Percentiles rank a stretch among this genome's conserved stretches.
Conservation (phyloP, 2,113 vertebrate genomes). For the Pteronura brasiliensis region DNA sequence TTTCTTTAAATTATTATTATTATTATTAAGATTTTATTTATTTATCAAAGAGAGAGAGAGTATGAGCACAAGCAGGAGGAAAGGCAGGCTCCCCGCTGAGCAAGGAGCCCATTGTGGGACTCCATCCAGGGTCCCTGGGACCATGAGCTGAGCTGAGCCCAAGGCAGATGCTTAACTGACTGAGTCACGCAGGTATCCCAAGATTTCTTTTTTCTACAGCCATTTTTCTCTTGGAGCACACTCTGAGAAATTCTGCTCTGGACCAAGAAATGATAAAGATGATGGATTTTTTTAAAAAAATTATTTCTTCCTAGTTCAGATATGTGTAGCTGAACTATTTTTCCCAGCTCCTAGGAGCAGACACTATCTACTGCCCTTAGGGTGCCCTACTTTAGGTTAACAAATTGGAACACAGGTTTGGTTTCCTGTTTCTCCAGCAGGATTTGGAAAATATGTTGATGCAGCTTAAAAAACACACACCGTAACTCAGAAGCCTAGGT, state of each 20-base stretch:
- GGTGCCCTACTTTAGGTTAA: background rate
- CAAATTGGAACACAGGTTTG: background rate
- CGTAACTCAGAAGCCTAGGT: background rate
- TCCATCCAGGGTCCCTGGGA: too few species aligned
- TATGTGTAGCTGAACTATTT: background rate
- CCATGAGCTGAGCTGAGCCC: too few species aligned
- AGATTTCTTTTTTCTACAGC: background rate
- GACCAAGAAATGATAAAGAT: background rate
- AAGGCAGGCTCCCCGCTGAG: too few species aligned
- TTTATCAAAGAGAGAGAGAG: too few species aligned
- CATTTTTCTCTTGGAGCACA: background rate
- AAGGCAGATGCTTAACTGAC: too few species aligned
- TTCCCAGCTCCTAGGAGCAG: background rate
- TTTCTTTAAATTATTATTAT: background rate
- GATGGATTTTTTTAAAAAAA: background rate
- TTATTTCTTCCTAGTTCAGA: background rate
- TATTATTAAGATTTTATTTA: too few species aligned
- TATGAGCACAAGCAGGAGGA: too few species aligned
- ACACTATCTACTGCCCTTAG: background rate
- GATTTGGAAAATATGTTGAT: background rate
- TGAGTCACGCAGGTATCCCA: too few species aligned
- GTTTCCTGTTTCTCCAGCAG: slow-evolving; percentile 25
- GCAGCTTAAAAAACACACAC: background rate
- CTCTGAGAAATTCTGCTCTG: background rate
- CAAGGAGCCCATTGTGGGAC: too few species aligned